These are phyloP conservation scores for Athalia cordata DNA, from an alignment of 2,888 invertebrate species.

Conservation along the genomic window DNA sequence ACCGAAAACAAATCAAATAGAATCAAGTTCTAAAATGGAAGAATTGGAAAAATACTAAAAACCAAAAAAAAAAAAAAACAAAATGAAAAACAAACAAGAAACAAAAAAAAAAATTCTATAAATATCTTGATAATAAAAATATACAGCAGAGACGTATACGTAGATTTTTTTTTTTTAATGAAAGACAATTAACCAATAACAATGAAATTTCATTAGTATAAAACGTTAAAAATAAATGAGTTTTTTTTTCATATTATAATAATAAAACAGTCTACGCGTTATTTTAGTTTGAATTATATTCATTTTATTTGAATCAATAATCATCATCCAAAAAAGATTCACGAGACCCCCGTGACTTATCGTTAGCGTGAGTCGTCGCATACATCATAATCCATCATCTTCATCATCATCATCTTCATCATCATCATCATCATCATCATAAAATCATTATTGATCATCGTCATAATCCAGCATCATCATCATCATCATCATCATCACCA, in stretches of 20 bases:
- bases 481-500: constrained; percentile 19
- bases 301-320: constrained; percentile 70
- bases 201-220: not conserved
- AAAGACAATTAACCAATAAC: too few relatives aligned
- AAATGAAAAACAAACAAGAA: not conserved
- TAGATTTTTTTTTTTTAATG: too few relatives aligned
- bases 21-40: not conserved
- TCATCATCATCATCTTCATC: constrained; percentile 52
- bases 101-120: not conserved
- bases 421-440: constrained; percentile 51
- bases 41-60: not conserved
- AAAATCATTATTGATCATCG: constrained; percentile 48
- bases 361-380: constrained; percentile 35
- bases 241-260: constrained; percentile 32
- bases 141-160: not conserved
- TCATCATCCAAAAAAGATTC: constrained; percentile 68
- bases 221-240: constrained; percentile 12
- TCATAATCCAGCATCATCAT: constrained; percentile 20
- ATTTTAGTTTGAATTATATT: constrained; percentile 72
- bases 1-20: not conserved
- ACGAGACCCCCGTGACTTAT: constrained; percentile 34
- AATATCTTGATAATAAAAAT: not conserved
- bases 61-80: not conserved
- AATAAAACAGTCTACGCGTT: constrained; percentile 67
- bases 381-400: constrained; percentile 50